phyloP scores from a whole-genome alignment of 2,797 vertebrate genomes.

The Dicrostonyx torquatus region DNA sequence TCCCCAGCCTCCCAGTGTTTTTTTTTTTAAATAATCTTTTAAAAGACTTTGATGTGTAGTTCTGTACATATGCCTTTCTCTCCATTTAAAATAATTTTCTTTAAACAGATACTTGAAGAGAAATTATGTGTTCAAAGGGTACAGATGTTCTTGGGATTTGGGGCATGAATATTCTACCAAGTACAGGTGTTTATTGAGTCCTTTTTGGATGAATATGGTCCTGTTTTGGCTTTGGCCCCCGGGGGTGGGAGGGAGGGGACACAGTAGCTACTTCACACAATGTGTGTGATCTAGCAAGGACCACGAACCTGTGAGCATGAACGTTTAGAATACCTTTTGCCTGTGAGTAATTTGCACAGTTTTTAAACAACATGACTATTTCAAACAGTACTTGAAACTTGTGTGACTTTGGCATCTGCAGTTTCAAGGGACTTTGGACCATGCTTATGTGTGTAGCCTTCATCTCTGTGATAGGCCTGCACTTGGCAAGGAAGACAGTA shows the following conservation, averaged over 20 bases:
- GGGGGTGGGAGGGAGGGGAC: background rate
- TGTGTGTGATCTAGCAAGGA: background rate
- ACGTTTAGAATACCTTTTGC: background rate
- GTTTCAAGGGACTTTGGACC: background rate
- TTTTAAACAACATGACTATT: constrained; percentile 32
- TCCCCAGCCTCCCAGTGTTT: background rate
- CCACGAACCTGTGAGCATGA: background rate
- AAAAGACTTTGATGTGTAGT: constrained; percentile 35
- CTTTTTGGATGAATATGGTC: background rate
- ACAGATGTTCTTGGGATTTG: background rate
- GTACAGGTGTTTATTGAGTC: background rate
- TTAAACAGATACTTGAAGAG: constrained; percentile 22
- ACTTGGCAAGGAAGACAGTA: background rate
- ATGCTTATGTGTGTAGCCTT: constrained; percentile 15
- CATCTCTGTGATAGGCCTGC: background rate
- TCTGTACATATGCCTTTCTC: background rate
- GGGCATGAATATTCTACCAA: background rate
- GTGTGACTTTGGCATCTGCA: background rate
- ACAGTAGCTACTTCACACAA: background rate
- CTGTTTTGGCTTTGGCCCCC: background rate
- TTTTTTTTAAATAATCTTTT: background rate
- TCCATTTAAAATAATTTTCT: constrained; percentile 44
- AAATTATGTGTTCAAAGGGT: background rate
- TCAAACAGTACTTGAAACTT: constrained; percentile 7
- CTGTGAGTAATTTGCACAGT: constrained; percentile 6